A percentile compares a stretch with the other conserved stretches of the same genome.
phyloP scores from a whole-genome alignment of 2,797 vertebrate genomes.

The Sylvia borin region DNA sequence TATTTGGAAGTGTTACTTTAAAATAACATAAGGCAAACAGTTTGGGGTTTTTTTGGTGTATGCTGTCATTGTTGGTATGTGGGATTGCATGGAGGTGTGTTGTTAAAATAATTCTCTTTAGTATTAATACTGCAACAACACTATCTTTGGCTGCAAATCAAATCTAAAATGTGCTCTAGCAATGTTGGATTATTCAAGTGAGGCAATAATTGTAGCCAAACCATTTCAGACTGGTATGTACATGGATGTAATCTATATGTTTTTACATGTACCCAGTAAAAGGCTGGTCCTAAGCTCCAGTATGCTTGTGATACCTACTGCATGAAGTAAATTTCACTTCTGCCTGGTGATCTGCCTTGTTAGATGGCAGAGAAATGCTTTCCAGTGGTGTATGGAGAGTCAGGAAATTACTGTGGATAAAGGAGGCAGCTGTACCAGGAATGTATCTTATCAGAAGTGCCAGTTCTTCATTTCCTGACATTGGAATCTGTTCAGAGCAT shows the following conservation, averaged over 20 bases:
- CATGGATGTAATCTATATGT: background rate
- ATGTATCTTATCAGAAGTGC: background rate
- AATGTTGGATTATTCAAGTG: background rate
- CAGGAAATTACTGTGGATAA: background rate
- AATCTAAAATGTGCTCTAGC: background rate
- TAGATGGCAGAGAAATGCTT: background rate
- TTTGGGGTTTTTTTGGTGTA: background rate
- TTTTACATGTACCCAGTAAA: background rate
- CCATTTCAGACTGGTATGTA: background rate
- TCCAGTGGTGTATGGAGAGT: background rate
- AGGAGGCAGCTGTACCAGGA: background rate
- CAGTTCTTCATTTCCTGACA: background rate
- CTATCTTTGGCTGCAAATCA: slow-evolving; percentile 31
- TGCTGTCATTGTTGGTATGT: background rate
- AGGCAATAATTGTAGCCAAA: background rate
- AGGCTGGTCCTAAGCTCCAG: background rate
- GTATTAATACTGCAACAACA: slow-evolving; percentile 40
- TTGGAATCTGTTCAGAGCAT: background rate
- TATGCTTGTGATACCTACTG: background rate
- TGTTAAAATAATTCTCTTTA: slow-evolving; percentile 35
- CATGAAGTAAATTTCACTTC: background rate
- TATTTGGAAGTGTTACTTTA: background rate
- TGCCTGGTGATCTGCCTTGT: background rate
- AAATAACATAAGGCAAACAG: background rate
- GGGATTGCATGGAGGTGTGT: slow-evolving; percentile 36